Evolutionary conservation across 2,113 vertebrate species (phyloP).

Genomic region (Camelus bactrianus): DNA sequence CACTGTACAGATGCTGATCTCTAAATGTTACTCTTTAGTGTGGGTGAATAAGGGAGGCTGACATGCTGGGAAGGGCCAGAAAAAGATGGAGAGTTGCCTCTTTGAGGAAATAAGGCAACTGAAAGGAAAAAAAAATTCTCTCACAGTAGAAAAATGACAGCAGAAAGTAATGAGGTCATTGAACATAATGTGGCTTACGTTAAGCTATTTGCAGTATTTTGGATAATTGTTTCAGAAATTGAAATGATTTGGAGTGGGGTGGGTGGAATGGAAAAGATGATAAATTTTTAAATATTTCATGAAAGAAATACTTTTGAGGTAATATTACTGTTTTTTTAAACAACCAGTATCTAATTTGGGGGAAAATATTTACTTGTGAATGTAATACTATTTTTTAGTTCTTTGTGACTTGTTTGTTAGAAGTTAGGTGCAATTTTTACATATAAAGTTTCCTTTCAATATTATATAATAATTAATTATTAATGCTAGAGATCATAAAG

Average conservation of each 20-base stretch:
- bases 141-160: not conserved
- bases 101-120: not conserved
- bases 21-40: not conserved
- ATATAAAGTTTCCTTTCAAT: constrained; percentile 22
- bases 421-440: not conserved
- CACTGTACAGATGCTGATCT: not conserved
- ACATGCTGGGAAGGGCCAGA: not conserved
- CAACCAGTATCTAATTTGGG: not conserved
- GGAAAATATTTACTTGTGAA: not conserved
- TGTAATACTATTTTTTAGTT: not conserved
- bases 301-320: constrained; percentile 15
- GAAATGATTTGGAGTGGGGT: not conserved
- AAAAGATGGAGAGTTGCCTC: not conserved
- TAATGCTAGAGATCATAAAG: not conserved
- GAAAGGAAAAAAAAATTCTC: not conserved
- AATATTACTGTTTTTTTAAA: not conserved
- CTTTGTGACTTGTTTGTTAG: constrained; percentile 30
- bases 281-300: constrained; percentile 2
- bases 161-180: not conserved
- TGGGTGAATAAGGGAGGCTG: not conserved
- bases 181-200: not conserved
- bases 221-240: constrained; percentile 3
- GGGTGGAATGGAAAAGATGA: not conserved
- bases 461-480: not conserved
- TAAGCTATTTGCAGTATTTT: not conserved